A percentile compares a stretch with the other conserved stretches of the same genome.
These are phyloP conservation scores for Pollimyrus isidori DNA, from an alignment of 2,113 vertebrate genomes.

Conservation along the genomic window DNA sequence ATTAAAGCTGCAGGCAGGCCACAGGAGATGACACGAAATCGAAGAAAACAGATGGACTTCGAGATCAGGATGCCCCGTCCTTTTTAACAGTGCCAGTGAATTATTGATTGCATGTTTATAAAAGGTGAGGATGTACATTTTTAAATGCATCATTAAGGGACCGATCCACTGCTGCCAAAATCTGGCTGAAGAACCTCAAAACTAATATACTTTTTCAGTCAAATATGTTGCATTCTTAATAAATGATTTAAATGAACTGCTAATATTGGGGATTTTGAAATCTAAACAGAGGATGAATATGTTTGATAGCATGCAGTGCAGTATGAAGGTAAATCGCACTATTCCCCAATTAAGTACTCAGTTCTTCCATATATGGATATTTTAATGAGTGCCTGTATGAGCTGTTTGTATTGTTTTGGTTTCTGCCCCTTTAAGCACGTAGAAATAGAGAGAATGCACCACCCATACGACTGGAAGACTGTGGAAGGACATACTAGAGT, in stretches of 20 bases:
- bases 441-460: neutral
- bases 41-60: neutral
- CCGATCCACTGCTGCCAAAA: neutral
- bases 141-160: neutral
- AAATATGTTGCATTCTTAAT: neutral
- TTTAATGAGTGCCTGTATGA: neutral
- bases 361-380: neutral
- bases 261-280: neutral
- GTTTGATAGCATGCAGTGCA: neutral
- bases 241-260: neutral
- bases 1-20: neutral
- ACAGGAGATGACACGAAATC: neutral
- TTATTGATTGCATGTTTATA: neutral
- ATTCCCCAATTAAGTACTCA: neutral
- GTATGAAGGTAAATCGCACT: neutral
- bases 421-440: neutral
- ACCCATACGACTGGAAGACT: neutral
- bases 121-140: neutral
- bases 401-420: neutral
- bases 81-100: neutral
- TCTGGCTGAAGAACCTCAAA: neutral
- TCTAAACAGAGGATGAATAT: neutral
- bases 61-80: neutral
- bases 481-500: neutral
- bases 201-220: neutral